Evolutionary conservation across 2,113 vertebrate species (phyloP).

Genomic region (Otocyon megalotis): DNA sequence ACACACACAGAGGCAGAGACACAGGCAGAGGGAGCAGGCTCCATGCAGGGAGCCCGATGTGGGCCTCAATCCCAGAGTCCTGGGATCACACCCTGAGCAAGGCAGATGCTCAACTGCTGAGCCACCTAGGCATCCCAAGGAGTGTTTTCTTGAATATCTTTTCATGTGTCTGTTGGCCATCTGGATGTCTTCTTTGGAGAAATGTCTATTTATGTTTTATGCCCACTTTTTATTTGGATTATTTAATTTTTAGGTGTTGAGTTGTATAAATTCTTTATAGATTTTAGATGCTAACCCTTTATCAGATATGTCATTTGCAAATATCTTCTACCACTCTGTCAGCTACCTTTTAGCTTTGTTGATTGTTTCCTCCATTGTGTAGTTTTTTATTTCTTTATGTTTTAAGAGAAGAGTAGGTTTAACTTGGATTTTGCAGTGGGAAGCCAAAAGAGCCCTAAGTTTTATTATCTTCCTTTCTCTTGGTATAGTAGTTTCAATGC

Average conservation of each 20-base stretch:
- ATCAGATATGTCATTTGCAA: neutral
- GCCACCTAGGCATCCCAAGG: too few species aligned
- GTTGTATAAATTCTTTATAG: neutral
- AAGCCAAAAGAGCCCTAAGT: neutral
- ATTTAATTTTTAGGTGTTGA: neutral
- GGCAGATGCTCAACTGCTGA: too few species aligned
- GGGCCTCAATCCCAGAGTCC: too few species aligned
- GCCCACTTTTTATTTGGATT: neutral
- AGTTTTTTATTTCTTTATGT: neutral
- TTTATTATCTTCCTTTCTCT: neutral
- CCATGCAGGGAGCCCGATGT: too few species aligned
- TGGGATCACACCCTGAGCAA: too few species aligned
- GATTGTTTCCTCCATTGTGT: neutral
- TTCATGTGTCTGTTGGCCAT: neutral
- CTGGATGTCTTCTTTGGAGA: neutral
- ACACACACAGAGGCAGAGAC: too few species aligned
- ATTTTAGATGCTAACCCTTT: neutral
- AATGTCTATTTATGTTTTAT: neutral
- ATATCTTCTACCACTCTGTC: neutral
- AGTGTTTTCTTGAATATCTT: neutral
- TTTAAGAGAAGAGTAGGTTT: neutral
- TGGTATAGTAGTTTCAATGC: neutral
- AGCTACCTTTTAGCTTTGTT: neutral
- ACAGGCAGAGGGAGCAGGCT: too few species aligned
- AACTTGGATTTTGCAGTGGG: neutral